A percentile compares a stretch with the other conserved stretches of the same genome.
phyloP scores from a whole-genome alignment of 2,888 invertebrate genomes.

The Leptinotarsa juncta region DNA sequence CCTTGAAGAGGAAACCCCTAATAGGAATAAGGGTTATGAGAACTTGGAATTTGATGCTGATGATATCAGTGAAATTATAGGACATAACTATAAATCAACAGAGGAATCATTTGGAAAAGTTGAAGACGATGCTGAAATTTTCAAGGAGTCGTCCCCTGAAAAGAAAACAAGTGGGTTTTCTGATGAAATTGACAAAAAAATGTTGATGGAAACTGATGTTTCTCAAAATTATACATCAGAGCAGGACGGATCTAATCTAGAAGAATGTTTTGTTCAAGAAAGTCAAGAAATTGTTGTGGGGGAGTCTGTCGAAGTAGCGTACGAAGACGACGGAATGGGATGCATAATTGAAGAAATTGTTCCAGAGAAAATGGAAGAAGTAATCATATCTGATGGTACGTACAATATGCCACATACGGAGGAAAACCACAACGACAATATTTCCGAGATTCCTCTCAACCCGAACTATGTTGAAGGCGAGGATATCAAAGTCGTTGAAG shows the following conservation, averaged over 20 bases:
- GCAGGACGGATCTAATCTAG: background rate
- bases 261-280: slow-evolving; percentile 20
- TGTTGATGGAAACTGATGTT: slow-evolving; percentile 14
- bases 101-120: background rate
- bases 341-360: slow-evolving; percentile 53
- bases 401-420: background rate
- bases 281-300: slow-evolving; percentile 25
- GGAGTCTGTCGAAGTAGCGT: slow-evolving; percentile 16
- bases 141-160: too few relatives aligned
- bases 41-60: slow-evolving; percentile 25
- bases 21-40: slow-evolving; percentile 23
- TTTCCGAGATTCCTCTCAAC: background rate
- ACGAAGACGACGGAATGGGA: slow-evolving; percentile 39
- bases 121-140: background rate
- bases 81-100: slow-evolving; percentile 1
- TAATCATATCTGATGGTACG: slow-evolving; percentile 22
- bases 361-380: slow-evolving; percentile 31
- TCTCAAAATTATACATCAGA: background rate
- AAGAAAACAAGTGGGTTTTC: slow-evolving; percentile 6
- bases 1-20: slow-evolving; percentile 1
- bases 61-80: slow-evolving; percentile 30
- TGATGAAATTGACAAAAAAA: slow-evolving; percentile 15
- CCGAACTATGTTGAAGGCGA: background rate
- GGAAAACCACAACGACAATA: background rate
- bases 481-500: background rate